Base-by-base conservation (phyloP, 2,888 invertebrate species). In the Colletes collaris region DNA sequence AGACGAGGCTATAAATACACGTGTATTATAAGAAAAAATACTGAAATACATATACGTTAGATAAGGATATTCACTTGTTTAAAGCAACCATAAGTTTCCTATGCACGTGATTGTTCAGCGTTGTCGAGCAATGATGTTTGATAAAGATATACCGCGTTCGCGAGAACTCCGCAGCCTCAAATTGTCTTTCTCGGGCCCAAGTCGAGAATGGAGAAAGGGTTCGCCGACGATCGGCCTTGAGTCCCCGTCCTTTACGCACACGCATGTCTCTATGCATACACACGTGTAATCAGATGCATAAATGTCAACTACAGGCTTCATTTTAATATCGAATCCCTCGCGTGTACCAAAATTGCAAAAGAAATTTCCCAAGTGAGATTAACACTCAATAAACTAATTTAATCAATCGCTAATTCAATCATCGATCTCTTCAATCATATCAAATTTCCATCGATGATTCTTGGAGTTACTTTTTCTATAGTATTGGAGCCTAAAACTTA, bases 191-290 rank as follows among this genome's bases (percentile, higher is more conserved):
- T 56, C 68, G 72, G 67, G 66, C 59, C 66, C 81, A 52, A n/a
- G 63, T 53, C 62, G 68, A 67, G 68, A 60, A 73, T 55, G 69
- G 82, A 83, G 88, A 84, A 85, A 85, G 87, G 83, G 85, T 84
- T 84, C 83, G 70, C 84, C 79, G 77, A 69, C 81, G 76, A 86
- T 81, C 89, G 89, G 80, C 88, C 88, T 88, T 88, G 88, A 78
- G 82, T 76, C 79, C 53, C 82, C 85, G 88, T 88, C 87, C 88
- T 88, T 88, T 88, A 85, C 85, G 73, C 73, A 77, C 83, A 81
- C 84, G 73, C 75, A 65, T 63, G 62, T 67, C 35, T 27, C 49
- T 76, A 82, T 75, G 76, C 66, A 76, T 76, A 55, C 67, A 83
- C 68, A 66, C 66, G 76, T 71, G 68, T 56, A 73, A 55, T 37